Base-by-base conservation (phyloP, 2,888 invertebrate species). In the Psococerastis gibbosa region DNA sequence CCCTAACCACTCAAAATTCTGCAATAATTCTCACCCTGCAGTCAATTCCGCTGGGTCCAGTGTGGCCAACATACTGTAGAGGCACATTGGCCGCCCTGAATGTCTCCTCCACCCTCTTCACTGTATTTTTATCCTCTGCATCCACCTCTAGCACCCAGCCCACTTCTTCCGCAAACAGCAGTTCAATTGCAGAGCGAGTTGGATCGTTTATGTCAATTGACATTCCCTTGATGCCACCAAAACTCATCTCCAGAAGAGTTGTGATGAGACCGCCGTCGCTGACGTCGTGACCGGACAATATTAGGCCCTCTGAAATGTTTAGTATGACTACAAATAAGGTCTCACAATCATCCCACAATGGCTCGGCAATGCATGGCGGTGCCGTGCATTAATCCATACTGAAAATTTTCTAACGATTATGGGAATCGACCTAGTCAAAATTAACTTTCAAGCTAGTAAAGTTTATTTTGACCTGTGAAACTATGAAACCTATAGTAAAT, bases 251-350 rank as follows among this genome's bases (percentile, higher is more conserved):
- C 46, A 97, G 57, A 1, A 88, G 60, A 52, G 88, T 84, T 0
- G 84, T 83, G 33, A 97, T 67, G 23, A 97, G 66, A 22, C 98
- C 97, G 17, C 98, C 97, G 64, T 97, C 97, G 57, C 94, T 95
- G 3, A 97, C 70, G 60, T 98, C 97, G 59, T 98, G 97, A 0
- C 95, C 94, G 3, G 94, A 70, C 27, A 79, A 57, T 8, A 88
- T 60, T 56, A 73, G 72, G 3, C 69, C 69, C 51, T 76, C 78
- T 79, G 57, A n/a, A n/a, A n/a, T n/a, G n/a, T n/a, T n/a, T n/a
- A n/a, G n/a, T n/a, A n/a, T n/a, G n/a, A n/a, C n/a, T n/a, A n/a
- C n/a, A n/a, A n/a, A n/a, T n/a, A n/a, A n/a, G n/a, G n/a, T n/a
- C n/a, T n/a, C n/a, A n/a, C n/a, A n/a, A n/a, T n/a, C n/a, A n/a